Base-by-base conservation (phyloP, 2,888 invertebrate genomes). In the Drosophila emarginata region DNA sequence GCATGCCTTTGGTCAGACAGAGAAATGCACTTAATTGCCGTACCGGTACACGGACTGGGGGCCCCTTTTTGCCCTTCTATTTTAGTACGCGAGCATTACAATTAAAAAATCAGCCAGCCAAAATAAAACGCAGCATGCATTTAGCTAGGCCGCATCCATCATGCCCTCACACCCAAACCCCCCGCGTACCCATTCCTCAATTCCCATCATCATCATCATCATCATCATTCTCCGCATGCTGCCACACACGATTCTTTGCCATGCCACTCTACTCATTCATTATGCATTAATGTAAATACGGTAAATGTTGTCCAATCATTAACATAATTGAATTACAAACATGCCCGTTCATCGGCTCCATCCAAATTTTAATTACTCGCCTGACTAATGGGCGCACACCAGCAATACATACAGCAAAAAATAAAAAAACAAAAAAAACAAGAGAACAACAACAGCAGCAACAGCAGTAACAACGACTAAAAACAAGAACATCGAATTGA, bases 221-320 rank as follows among this genome's bases (percentile, higher is more conserved):
- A 32, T 32, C 12, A 11, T 3, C 14, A 3, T 11, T 15, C 40
- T 45, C 15, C 40, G 45, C 45, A 45, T 45, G 45, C 45, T 45
- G 45, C 45, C 45, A 45, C 45, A 45, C 18, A 45, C 45, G 45
- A 45, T 45, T 45, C 45, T 45, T 45, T 45, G 45, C 45, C 45
- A 45, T 45, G 45, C 45, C 45, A 45, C 68, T 69, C 64, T 75
- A 78, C 84, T 90, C 87, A 90, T 90, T 90, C 89, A 90, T 90
- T 90, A 90, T 90, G 90, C 90, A 90, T 90, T 90, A 90, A 89
- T 90, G 90, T 89, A 90, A 90, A 90, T 90, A 90, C 90, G 89
- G 89, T 89, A 90, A 90, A 90, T 90, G 90, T 90, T 90, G 90
- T 90, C 88, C 90, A 90, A 90, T 90, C 90, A 90, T 90, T 90